Evolutionary conservation across 1,140 invertebrate genomes (phyloP), one percentile per base, ranked within the genome.

Genomic region (Orius laevigatus): DNA sequence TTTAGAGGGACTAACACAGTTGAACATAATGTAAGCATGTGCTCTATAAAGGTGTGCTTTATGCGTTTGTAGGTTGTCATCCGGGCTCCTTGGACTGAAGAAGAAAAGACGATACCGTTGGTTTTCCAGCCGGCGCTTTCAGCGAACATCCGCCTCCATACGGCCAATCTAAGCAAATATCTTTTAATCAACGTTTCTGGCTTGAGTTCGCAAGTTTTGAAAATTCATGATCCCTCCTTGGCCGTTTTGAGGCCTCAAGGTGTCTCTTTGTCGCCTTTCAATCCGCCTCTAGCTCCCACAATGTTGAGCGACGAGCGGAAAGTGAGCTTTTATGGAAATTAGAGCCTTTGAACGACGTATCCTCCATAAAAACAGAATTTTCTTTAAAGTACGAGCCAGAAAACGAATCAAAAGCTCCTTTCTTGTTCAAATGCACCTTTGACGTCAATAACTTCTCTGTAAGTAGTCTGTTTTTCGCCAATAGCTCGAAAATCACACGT

Each of bases 241-340:
- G 32, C 43, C 12, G 43, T 45, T 16, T 16, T 45, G 8, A 16
- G 43, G 3, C 25, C 43, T 9, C 19, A n/a, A 12, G 25, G 25
- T 2, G 25, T 45, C 11, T 31, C 43, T 5, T 19, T 45, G n/a
- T 10, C 20, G 8, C 25, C 43, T 3, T 20, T 11, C 25, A 45
- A 45, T 16, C 43, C 43, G 5, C 43, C 43, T n/a, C 20, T n/a
- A 4, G 32, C 20, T 10, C 20, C 43, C 5, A n/a, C 32, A 32
- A 11, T 45, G 31, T 68, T 83, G 43, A 73, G 71, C 43, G 75
- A 73, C 51, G 75, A 77, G 0, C 72, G 81, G 51, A 81, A 73
- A 40, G 76, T 81, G 0, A 81, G 79, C 1, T 89, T 60, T 76
- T 91, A 69, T 90, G 84, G 81, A 81, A 87, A 64, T 62, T 91